A percentile compares a stretch with the other conserved stretches of the same genome.
Evolutionary conservation across 2,113 vertebrate species (phyloP).

Genomic region (Phaethon lepturus): DNA sequence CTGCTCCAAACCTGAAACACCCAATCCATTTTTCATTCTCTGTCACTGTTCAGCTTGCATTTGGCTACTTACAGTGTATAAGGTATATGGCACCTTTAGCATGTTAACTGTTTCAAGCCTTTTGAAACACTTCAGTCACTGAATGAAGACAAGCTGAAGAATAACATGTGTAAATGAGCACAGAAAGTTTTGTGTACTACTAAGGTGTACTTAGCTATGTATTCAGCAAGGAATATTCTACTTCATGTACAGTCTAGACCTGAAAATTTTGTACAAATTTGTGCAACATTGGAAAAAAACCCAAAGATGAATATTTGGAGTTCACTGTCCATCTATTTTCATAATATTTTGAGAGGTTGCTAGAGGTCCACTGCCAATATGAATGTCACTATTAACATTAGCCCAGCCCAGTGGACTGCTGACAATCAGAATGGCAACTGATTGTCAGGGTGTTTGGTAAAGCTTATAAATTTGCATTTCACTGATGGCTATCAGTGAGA

Average conservation of each 20-base stretch:
- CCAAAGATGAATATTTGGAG: not conserved
- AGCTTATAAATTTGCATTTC: not conserved
- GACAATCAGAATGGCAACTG: not conserved
- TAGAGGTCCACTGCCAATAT: not conserved
- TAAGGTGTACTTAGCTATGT: not conserved
- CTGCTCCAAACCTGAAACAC: constrained; percentile 4
- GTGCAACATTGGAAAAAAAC: not conserved
- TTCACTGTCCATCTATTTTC: not conserved
- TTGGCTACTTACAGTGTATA: not conserved
- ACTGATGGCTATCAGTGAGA: not conserved
- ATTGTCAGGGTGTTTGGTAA: not conserved
- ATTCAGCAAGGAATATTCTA: not conserved
- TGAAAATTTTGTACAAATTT: not conserved
- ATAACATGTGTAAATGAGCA: not conserved
- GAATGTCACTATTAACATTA: not conserved
- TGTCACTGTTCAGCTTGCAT: constrained; percentile 18
- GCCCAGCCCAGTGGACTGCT: not conserved
- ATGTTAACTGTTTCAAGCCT: not conserved
- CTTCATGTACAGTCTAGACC: not conserved
- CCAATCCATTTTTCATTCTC: constrained; percentile 49
- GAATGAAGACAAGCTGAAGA: not conserved
- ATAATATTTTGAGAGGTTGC: not conserved
- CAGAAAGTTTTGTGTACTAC: not conserved
- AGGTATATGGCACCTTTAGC: not conserved
- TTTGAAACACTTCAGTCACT: not conserved